Conservation (phyloP, 2,888 invertebrate genomes). For the Stenoptilia bipunctidactyla region DNA sequence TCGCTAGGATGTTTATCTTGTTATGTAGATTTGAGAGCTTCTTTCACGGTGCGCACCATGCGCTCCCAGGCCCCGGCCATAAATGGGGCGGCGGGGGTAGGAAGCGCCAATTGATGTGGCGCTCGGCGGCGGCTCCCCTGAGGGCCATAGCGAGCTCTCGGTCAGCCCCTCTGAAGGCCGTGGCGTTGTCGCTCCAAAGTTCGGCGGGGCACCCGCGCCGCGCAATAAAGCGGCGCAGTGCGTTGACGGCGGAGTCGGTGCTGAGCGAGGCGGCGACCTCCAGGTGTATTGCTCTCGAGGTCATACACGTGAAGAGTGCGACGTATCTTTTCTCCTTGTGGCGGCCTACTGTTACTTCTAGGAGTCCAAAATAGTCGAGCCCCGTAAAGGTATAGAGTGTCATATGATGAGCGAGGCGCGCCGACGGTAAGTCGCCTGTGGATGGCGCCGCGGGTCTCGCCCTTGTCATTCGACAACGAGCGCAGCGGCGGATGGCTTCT, state of each 20-base stretch:
- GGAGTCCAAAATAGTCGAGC: slow-evolving; percentile 2
- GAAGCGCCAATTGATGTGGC: too few relatives aligned
- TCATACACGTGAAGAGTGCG: slow-evolving; percentile 3
- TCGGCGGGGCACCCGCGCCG: slow-evolving; percentile 6
- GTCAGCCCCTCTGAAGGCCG: slow-evolving; percentile 7
- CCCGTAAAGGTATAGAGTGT: neutral
- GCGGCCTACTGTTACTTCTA: slow-evolving; percentile 1
- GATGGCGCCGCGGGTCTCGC: neutral
- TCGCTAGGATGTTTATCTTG: too few relatives aligned
- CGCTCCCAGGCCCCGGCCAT: too few relatives aligned
- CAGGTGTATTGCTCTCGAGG: slow-evolving; percentile 5
- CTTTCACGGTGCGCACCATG: too few relatives aligned
- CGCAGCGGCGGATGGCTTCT: neutral
- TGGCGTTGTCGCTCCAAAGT: slow-evolving; percentile 6
- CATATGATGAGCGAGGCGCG: slow-evolving; percentile 2
- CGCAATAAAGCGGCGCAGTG: slow-evolving; percentile 7
- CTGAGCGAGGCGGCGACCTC: slow-evolving; percentile 4
- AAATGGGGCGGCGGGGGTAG: too few relatives aligned
- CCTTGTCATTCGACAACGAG: neutral
- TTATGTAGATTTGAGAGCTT: too few relatives aligned
- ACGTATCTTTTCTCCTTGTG: slow-evolving; percentile 1
- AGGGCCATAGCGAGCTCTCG: neutral
- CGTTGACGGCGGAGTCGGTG: slow-evolving; percentile 5
- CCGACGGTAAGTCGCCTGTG: slow-evolving; percentile 1
- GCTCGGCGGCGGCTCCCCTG: too few relatives aligned